phyloP scores from a whole-genome alignment of 2,888 invertebrate genomes.

The Habrosyne pyritoides region DNA sequence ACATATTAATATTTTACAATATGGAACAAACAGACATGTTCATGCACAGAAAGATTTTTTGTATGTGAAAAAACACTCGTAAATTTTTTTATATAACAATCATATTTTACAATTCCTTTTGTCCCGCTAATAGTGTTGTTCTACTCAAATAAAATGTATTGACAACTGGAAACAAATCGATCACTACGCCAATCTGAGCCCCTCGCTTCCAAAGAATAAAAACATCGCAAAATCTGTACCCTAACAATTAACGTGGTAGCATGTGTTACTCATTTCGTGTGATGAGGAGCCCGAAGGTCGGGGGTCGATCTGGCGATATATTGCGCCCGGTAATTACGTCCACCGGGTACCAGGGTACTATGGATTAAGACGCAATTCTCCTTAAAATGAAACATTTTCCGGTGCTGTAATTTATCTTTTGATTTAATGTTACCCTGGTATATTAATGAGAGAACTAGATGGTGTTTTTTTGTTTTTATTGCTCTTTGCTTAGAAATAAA shows the following conservation, averaged over 20 bases:
- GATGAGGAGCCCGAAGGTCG: slow-evolving; percentile 61
- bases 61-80: no score
- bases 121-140: neutral
- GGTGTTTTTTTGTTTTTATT: slow-evolving; percentile 23
- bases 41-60: no score
- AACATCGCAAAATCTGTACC: slow-evolving; percentile 61
- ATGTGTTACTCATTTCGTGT: slow-evolving; percentile 72
- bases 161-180: slow-evolving; percentile 27
- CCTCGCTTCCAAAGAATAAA: slow-evolving; percentile 64
- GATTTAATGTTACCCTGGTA: slow-evolving; percentile 44
- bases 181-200: slow-evolving; percentile 33
- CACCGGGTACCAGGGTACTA: slow-evolving; percentile 64
- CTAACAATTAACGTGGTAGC: slow-evolving; percentile 74
- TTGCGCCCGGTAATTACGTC: slow-evolving; percentile 74
- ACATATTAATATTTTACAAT: no score
- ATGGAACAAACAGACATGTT: no score
- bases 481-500: slow-evolving; percentile 12
- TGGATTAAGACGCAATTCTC: slow-evolving; percentile 69
- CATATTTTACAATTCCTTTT: neutral
- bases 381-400: slow-evolving; percentile 73
- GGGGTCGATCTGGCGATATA: slow-evolving; percentile 63
- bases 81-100: no score
- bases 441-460: slow-evolving; percentile 40
- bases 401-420: slow-evolving; percentile 61
- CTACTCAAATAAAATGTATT: neutral